A percentile compares a stretch with the other conserved stretches of the same genome.
Evolutionary conservation across 2,797 vertebrate species (phyloP).

Genomic region (Tauraco hartlaubi): DNA sequence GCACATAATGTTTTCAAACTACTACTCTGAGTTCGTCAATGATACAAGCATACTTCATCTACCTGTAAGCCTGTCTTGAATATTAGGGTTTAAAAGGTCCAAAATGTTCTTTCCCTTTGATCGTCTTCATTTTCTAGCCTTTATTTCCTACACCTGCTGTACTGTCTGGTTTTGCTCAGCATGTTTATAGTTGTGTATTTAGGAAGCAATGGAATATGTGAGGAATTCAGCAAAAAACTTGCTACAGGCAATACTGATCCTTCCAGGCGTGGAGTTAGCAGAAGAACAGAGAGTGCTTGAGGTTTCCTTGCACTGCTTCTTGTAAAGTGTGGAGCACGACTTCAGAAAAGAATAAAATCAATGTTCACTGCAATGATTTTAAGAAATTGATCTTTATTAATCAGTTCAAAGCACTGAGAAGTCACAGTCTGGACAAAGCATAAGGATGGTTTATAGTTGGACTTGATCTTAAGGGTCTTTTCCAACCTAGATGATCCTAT

Average conservation of each 20-base stretch:
- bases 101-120: background rate
- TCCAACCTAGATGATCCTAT: too few species aligned
- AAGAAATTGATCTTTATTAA: background rate
- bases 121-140: background rate
- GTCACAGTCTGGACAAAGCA: too few species aligned
- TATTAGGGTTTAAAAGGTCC: background rate
- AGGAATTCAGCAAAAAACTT: background rate
- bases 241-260: background rate
- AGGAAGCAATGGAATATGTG: background rate
- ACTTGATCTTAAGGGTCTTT: too few species aligned
- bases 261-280: background rate
- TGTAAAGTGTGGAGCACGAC: background rate
- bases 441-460: too few species aligned
- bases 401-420: background rate
- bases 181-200: background rate
- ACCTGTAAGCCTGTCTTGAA: background rate
- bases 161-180: background rate
- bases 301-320: background rate
- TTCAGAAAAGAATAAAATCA: background rate
- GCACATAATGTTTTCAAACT: background rate
- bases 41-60: background rate
- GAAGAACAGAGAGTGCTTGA: background rate
- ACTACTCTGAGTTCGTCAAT: background rate
- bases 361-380: background rate
- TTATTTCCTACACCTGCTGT: background rate